These are phyloP conservation scores for Asbolus verrucosus DNA, from an alignment of 1,140 invertebrate genomes.

Conservation along the genomic window DNA sequence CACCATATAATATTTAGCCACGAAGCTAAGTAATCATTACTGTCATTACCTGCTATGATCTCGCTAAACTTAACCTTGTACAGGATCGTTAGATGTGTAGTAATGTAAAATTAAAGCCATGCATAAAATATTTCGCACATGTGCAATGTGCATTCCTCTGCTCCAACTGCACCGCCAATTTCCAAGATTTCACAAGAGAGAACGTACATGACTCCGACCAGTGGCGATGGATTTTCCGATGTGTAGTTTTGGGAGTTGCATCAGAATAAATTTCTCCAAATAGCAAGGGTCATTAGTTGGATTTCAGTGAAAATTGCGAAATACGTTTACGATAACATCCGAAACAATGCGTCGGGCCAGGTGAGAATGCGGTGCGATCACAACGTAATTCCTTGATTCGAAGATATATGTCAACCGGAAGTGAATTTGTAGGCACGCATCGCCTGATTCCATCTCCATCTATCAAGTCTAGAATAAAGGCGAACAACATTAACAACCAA, in stretches of 20 bases:
- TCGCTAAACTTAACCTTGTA: too few species aligned
- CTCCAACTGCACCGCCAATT: too few species aligned
- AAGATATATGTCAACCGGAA: slow-evolving; percentile 44
- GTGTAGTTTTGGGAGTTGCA: background rate
- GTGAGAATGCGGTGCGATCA: slow-evolving; percentile 24
- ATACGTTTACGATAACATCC: background rate
- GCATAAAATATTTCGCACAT: too few species aligned
- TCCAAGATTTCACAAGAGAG: too few species aligned
- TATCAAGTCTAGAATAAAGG: slow-evolving; percentile 45
- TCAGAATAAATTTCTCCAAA: background rate
- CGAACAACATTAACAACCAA: slow-evolving; percentile 36
- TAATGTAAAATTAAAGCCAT: too few species aligned
- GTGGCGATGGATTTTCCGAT: background rate
- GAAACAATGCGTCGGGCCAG: slow-evolving; percentile 15
- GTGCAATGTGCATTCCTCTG: too few species aligned
- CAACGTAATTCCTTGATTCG: slow-evolving; percentile 28
- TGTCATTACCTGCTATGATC: too few species aligned
- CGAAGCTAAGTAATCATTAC: too few species aligned
- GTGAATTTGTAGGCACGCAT: slow-evolving; percentile 46
- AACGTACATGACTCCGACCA: too few species aligned
- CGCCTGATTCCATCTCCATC: slow-evolving; percentile 45
- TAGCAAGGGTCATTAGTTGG: background rate
- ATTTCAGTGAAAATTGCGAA: slow-evolving; percentile 3
- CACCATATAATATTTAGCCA: too few species aligned
- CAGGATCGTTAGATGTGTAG: too few species aligned